Conservation (phyloP, 1,140 invertebrate genomes). For the Wiebesia pumilae region DNA sequence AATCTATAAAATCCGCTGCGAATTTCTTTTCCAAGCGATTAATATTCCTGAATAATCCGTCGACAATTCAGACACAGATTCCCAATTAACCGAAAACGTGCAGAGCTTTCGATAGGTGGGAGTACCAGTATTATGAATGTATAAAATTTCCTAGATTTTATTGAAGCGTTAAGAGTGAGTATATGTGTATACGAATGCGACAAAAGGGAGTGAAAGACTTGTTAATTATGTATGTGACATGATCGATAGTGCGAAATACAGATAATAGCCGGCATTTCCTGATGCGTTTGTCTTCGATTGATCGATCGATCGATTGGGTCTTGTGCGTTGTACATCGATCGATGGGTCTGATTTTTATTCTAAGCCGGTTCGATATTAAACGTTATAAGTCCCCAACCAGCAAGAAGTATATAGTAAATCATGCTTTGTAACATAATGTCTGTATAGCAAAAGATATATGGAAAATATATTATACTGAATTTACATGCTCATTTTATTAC, state of each 20-base stretch:
- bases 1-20: neutral
- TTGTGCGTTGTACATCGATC: constrained; percentile 6
- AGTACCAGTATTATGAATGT: constrained; percentile 76
- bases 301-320: constrained; percentile 37
- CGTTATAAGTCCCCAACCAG: constrained; percentile 45
- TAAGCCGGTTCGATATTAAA: constrained; percentile 51
- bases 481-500: constrained; percentile 58
- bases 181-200: constrained; percentile 24
- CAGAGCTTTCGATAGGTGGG: constrained; percentile 62
- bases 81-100: constrained; percentile 48
- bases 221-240: constrained; percentile 56
- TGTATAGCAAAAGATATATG: constrained; percentile 75
- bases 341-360: constrained; percentile 27
- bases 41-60: constrained; percentile 16
- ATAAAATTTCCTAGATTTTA: constrained; percentile 70
- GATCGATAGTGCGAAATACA: constrained; percentile 34
- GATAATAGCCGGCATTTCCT: constrained; percentile 38
- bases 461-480: constrained; percentile 77
- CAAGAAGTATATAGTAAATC: constrained; percentile 63
- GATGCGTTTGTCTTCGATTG: constrained; percentile 22
- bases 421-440: constrained; percentile 76
- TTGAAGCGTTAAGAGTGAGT: constrained; percentile 55
- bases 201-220: constrained; percentile 43
- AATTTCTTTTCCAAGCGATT: neutral
- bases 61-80: constrained; percentile 40